Evolutionary conservation across 2,797 vertebrate genomes (phyloP).

Genomic region (Macrochelys suwanniensis): DNA sequence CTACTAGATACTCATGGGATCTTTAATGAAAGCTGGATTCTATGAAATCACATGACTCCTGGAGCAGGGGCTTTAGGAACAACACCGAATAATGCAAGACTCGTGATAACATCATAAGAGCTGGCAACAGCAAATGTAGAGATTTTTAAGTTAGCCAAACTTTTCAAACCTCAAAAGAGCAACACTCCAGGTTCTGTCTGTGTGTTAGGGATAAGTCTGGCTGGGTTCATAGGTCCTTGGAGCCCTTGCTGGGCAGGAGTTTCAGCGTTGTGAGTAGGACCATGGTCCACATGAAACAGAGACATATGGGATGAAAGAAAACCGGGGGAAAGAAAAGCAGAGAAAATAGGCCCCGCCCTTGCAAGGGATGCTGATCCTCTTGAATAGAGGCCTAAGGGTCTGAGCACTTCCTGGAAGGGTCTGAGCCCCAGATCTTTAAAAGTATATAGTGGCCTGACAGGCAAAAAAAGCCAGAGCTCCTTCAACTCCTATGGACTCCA

Average conservation of each 20-base stretch:
- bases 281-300: not conserved
- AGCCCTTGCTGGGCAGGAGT: not conserved
- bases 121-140: not conserved
- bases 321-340: not conserved
- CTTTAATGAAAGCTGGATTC: not conserved
- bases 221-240: not conserved
- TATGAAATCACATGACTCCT: not conserved
- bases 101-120: not conserved
- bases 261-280: not conserved
- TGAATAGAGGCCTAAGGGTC: too few species aligned
- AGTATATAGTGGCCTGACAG: too few species aligned
- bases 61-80: not conserved
- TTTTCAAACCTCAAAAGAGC: not conserved
- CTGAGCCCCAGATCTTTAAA: too few species aligned
- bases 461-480: too few species aligned
- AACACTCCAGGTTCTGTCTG: not conserved
- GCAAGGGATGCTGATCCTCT: too few species aligned
- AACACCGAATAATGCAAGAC: not conserved
- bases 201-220: not conserved
- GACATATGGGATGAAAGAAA: not conserved
- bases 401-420: too few species aligned
- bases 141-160: not conserved
- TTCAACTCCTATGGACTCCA: too few species aligned
- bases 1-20: not conserved
- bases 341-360: too few species aligned